Evolutionary conservation across 2,797 vertebrate species (phyloP).

Genomic region (Pteropus rufus): DNA sequence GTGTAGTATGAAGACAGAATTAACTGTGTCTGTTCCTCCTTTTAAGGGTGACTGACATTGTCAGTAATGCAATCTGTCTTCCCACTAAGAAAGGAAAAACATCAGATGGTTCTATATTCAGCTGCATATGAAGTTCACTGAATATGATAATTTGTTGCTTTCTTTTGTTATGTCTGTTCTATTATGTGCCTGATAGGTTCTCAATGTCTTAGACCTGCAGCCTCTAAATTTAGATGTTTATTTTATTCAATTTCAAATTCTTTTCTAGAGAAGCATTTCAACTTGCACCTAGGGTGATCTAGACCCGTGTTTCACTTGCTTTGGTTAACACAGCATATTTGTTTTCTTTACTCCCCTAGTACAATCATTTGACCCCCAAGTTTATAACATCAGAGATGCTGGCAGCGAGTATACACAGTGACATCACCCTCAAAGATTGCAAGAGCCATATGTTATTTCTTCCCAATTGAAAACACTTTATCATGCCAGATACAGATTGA

Average conservation of each 20-base stretch:
- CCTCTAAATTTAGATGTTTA: background rate
- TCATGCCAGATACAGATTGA: slow-evolving; percentile 1
- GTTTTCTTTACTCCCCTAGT: slow-evolving; percentile 23
- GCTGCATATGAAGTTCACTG: background rate
- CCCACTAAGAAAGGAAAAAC: background rate
- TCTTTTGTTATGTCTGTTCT: background rate
- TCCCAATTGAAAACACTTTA: background rate
- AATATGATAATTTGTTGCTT: background rate
- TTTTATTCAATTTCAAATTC: background rate
- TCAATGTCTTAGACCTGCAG: background rate
- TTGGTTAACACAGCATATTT: background rate
- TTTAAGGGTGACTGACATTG: background rate
- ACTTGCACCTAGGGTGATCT: background rate
- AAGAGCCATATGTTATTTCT: slow-evolving; percentile 20
- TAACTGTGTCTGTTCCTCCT: background rate
- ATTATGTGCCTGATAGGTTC: background rate
- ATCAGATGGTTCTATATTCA: background rate
- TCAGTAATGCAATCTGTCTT: background rate
- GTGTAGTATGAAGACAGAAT: background rate
- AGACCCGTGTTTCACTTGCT: background rate
- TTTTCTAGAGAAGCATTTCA: slow-evolving; percentile 2
- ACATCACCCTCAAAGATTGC: slow-evolving; percentile 7
- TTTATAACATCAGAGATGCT: background rate
- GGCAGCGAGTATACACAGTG: background rate
- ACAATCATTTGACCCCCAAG: background rate